Base-by-base conservation (phyloP, 2,797 vertebrate species). In the Lutra lutra region DNA sequence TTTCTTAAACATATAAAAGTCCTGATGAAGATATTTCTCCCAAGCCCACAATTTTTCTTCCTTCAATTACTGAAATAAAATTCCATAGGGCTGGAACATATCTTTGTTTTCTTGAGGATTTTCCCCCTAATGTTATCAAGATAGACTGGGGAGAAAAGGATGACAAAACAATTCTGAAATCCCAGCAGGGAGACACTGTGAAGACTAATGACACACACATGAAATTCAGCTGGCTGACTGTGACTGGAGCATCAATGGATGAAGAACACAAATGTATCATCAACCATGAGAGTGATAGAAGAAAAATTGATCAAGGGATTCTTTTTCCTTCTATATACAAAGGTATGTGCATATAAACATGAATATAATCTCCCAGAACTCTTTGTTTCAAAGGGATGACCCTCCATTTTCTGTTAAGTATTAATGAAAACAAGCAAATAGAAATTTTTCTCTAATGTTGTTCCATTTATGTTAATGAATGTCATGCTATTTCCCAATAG, bases 51-150 rank as follows among this genome's bases (percentile, higher is more conserved):
- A 48, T 66, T 29, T 97, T 98, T 68, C 93, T 98, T 73, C 73
- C 97, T 89, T 95, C 97, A 23, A 0, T 3, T 38, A 56, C 58
- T 20, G 43, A 95, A 35, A 58, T 20, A 46, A 62, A 62, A 3
- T 29, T 58, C 2, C 3, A 77, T 5, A 79, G 95, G 3, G 40
- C 95, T 70, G 96, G 89, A 3, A 97, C 14, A 0, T 98, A 98
- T 12, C 84, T 99, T 77, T 99, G 99, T 90, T 98, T 98, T 20
- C 97, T 99, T 68, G 98, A 98, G 73, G 96, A 94, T 0, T 99
- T 99, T 98, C 98, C 98, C 89, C 99, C 99, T 29, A 98, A 98
- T 14, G 27, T 98, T 27, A 98, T 99, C 70, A 96, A 17, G 0
- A 97, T 99, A 38, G 62, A 38, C 2, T 99, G 99, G 99, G n/a